Base-by-base conservation (phyloP, 2,888 invertebrate genomes). In the Epicampocera succincta region DNA sequence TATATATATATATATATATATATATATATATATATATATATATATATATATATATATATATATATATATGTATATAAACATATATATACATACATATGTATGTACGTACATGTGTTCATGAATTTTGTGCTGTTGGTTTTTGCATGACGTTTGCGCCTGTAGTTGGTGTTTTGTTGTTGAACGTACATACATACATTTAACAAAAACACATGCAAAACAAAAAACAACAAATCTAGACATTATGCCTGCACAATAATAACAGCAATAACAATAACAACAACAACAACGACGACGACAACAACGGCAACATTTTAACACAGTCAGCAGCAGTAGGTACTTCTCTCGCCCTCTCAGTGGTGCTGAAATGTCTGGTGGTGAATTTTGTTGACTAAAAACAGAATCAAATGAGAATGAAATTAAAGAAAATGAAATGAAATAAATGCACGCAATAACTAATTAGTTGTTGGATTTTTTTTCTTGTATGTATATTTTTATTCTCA, bases 331-430 rank as follows among this genome's bases (percentile, higher is more conserved):
- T 38, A 58, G 56, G 48, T 72, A 65, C 83, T 60, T 58, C 74
- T 60, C 71, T 69, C 77, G 80, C 83, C 85, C 83, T 52, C 87
- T 86, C 82, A 85, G 73, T 87, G 88, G 87, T 90, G 90, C 87
- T 88, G 84, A 72, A 80, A 86, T 90, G 90, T 88, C 88, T 90
- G 69, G 69, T 71, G 63, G 76, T 63, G 63, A 63, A 76, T 63
- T 33, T 77, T 83, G 81, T 71, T 80, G 84, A 85, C 88, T 89
- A 88, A 89, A 65, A 66, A 46, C 46, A 56, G 65, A 74, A 63
- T 46, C 42, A 73, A 60, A 73, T 63, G 42, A 61, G 61, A 73
- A 73, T 73, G 19, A 74, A 56, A 58, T 33, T 25, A 29, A 46
- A 48, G 85, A 83, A 88, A 66, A 78, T 60, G 44, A 72, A 65